A percentile compares a stretch with the other conserved stretches of the same genome.
These are phyloP conservation scores for Rhizoglyphus robini DNA, from an alignment of 1,140 invertebrate species.

Conservation along the genomic window DNA sequence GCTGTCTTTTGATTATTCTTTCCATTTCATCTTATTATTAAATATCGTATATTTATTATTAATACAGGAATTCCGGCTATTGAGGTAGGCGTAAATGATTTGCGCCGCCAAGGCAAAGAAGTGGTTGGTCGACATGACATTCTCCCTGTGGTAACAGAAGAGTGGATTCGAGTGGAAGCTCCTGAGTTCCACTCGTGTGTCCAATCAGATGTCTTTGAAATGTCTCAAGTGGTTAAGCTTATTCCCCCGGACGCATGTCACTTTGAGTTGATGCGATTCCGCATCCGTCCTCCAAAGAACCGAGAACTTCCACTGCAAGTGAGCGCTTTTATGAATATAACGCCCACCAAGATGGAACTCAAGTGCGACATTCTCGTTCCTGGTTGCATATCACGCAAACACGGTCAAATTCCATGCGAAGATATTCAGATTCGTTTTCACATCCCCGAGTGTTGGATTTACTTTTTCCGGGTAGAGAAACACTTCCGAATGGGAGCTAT, in stretches of 20 bases:
- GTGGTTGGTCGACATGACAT: slow-evolving; percentile 97
- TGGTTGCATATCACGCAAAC: slow-evolving; percentile 82
- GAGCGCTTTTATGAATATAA: slow-evolving; percentile 47
- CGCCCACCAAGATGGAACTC: slow-evolving; percentile 22
- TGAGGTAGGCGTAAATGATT: slow-evolving; percentile 93
- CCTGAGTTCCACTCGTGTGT: slow-evolving; percentile 90
- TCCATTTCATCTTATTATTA: not conserved
- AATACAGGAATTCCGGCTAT: slow-evolving; percentile 73
- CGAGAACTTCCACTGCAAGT: slow-evolving; percentile 90
- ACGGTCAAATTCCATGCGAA: slow-evolving; percentile 83
- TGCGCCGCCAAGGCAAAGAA: slow-evolving; percentile 89
- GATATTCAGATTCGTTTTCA: slow-evolving; percentile 93
- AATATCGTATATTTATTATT: not conserved
- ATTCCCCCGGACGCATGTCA: slow-evolving; percentile 91
- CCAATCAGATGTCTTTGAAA: slow-evolving; percentile 77
- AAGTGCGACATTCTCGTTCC: slow-evolving; percentile 77
- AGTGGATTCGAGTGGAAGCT: slow-evolving; percentile 93
- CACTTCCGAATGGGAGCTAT: slow-evolving; percentile 98
- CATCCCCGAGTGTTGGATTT: slow-evolving; percentile 98
- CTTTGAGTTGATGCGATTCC: slow-evolving; percentile 90
- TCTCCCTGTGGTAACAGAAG: slow-evolving; percentile 95
- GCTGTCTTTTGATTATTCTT: slow-evolving; percentile 25
- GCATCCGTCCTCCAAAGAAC: slow-evolving; percentile 87
- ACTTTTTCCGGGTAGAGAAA: slow-evolving; percentile 94
- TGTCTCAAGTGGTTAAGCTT: slow-evolving; percentile 63